phyloP scores from a whole-genome alignment of 1,140 invertebrate species.

The Cotesia vestalis region DNA sequence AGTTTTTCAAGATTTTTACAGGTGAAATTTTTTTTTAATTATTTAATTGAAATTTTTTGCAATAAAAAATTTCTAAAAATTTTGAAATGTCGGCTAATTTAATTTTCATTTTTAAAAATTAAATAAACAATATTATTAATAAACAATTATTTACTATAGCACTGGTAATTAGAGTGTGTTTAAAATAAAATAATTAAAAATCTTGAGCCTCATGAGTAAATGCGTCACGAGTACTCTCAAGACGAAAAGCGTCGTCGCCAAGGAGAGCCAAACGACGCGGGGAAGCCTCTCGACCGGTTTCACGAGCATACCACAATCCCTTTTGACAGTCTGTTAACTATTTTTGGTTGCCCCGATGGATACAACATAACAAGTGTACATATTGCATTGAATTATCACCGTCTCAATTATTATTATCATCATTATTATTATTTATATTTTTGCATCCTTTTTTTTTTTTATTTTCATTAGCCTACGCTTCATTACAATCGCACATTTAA shows the following conservation, averaged over 20 bases:
- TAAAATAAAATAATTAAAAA: not conserved
- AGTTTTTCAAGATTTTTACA: no score
- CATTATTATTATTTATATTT: no score
- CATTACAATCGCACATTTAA: no score
- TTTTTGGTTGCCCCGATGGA: slow-evolving; percentile 25
- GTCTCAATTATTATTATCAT: not conserved
- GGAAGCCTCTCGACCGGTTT: slow-evolving; percentile 38
- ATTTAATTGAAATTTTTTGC: no score
- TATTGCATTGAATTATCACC: slow-evolving; percentile 10
- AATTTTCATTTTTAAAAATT: no score
- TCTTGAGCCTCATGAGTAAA: slow-evolving; percentile 1
- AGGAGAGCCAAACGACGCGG: slow-evolving; percentile 39
- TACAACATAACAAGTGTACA: not conserved
- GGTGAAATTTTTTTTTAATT: no score
- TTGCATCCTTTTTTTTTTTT: no score
- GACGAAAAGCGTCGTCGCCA: slow-evolving; percentile 36
- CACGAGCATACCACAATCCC: slow-evolving; percentile 29
- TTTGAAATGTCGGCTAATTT: no score
- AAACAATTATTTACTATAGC: no score
- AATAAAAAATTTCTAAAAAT: no score
- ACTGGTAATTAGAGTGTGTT: not conserved
- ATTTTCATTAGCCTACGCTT: no score
- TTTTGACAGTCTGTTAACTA: slow-evolving; percentile 38
- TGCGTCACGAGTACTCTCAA: slow-evolving; percentile 19
- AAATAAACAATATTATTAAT: no score